phyloP scores from a whole-genome alignment of 2,113 vertebrate species.

The Paradisaea rubra region DNA sequence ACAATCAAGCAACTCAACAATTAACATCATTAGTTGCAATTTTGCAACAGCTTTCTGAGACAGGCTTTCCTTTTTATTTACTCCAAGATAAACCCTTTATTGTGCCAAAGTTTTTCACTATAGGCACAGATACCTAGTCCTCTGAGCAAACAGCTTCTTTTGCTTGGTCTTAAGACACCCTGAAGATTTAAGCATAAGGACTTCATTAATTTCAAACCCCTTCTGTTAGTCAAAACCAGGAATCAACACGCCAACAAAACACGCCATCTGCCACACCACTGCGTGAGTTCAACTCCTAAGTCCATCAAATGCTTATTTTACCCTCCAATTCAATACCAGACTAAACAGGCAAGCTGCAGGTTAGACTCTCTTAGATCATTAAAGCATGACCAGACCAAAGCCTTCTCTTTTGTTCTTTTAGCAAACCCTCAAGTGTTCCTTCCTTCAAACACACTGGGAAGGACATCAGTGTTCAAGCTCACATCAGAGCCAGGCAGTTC shows the following conservation, averaged over 20 bases:
- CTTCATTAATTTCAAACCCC: not conserved
- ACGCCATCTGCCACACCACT: not conserved
- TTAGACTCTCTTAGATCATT: not conserved
- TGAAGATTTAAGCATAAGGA: not conserved
- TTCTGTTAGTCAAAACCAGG: not conserved
- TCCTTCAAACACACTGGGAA: not conserved
- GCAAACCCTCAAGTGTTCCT: not conserved
- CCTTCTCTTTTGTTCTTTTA: not conserved
- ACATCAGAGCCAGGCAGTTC: not conserved
- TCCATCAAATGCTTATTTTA: not conserved
- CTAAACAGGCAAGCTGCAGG: not conserved
- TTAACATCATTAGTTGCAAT: not conserved
- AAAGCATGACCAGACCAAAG: not conserved
- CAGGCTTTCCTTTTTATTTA: not conserved
- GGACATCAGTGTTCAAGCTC: not conserved
- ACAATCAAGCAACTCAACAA: not conserved
- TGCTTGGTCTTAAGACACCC: not conserved
- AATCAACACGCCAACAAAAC: not conserved
- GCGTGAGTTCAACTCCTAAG: rapidly evolving
- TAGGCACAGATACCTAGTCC: not conserved
- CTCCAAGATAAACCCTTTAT: not conserved
- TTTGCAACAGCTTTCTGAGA: not conserved
- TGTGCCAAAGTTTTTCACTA: not conserved
- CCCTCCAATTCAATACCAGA: not conserved
- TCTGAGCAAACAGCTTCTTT: not conserved